Evolutionary conservation across 2,113 vertebrate genomes (phyloP).

Genomic region (Octodon degus): DNA sequence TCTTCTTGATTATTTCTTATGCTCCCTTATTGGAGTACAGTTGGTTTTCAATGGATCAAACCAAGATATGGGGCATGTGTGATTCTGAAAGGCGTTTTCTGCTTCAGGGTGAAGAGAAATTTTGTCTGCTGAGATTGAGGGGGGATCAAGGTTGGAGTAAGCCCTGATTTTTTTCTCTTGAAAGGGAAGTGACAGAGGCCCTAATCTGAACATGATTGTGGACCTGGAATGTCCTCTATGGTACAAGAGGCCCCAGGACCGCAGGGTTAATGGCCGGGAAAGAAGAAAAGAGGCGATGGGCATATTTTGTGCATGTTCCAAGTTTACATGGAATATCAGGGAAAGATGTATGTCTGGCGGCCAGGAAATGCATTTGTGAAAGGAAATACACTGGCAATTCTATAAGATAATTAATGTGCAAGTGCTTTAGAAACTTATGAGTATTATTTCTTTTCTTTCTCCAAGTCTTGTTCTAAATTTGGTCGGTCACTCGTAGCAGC

Average conservation of each 20-base stretch:
- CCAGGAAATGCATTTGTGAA: not conserved
- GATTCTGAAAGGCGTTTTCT: not conserved
- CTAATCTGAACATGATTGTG: not conserved
- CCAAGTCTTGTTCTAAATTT: not conserved
- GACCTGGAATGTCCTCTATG: not conserved
- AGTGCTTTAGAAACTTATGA: not conserved
- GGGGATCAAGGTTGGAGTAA: not conserved
- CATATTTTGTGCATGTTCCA: not conserved
- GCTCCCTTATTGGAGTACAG: not conserved
- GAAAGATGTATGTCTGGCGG: not conserved
- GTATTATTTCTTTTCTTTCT: conserved; percentile 5
- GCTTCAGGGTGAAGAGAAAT: not conserved
- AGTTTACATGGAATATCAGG: too few relatives aligned
- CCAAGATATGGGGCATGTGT: not conserved
- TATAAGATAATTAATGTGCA: not conserved
- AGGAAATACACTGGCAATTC: not conserved
- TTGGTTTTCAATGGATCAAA: not conserved
- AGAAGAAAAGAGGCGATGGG: not conserved
- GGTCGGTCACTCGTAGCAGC: not conserved
- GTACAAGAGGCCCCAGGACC: not conserved
- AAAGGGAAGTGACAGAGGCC: not conserved
- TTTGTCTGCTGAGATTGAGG: not conserved
- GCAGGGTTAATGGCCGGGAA: not conserved
- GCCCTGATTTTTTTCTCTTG: not conserved
- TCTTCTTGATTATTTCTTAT: not conserved